Conservation (phyloP, 2,113 vertebrate species). For the Ceyx cyanopectus region DNA sequence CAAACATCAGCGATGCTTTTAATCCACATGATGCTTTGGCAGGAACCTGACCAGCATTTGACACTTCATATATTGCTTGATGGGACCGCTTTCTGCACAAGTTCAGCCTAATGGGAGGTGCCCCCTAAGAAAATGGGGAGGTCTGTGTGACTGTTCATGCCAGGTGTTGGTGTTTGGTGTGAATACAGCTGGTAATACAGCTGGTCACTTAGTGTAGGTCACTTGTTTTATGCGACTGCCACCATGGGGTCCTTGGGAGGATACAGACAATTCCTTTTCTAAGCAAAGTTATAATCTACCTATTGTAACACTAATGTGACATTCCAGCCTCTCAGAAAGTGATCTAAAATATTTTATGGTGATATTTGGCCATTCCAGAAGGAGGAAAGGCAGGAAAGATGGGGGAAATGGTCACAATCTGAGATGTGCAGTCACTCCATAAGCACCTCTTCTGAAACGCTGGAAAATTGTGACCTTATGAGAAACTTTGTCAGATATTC, state of each 20-base stretch:
- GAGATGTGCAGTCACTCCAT: background rate
- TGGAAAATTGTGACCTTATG: background rate
- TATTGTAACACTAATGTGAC: background rate
- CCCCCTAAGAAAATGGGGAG: background rate
- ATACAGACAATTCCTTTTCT: background rate
- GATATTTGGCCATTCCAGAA: background rate
- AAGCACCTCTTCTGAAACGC: background rate
- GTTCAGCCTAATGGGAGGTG: background rate
- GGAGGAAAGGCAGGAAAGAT: background rate
- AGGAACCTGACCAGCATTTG: background rate
- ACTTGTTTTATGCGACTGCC: background rate
- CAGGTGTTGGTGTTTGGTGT: background rate
- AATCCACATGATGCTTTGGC: background rate
- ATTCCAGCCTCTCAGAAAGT: background rate
- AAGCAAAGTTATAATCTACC: background rate
- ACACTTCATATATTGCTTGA: background rate
- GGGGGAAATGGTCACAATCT: background rate
- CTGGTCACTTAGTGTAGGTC: background rate
- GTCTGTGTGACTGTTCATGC: background rate
- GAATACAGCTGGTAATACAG: background rate
- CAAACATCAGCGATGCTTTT: background rate
- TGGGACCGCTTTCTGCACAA: background rate
- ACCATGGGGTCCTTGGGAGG: background rate
- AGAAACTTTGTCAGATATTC: constrained; percentile 36
- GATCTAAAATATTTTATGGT: background rate